These are phyloP conservation scores for Stegophylla sp. DNA, from an alignment of 2,888 invertebrate genomes.

Conservation along the genomic window DNA sequence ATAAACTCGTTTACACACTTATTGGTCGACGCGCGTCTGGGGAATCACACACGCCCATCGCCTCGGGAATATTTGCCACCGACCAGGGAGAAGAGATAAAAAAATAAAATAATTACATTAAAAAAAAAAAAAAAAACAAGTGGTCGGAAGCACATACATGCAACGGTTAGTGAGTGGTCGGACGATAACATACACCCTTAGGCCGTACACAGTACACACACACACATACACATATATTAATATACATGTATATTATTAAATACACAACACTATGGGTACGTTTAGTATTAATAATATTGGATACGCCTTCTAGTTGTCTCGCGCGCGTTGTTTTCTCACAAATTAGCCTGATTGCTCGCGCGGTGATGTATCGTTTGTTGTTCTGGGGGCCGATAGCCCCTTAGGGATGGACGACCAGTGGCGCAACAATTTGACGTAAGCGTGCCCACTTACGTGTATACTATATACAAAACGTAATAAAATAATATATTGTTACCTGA, in stretches of 20 bases:
- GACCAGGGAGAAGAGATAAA: background rate
- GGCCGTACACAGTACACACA: conserved; percentile 19
- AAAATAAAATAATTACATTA: background rate
- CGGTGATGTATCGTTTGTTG: conserved; percentile 46
- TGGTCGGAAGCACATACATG: conserved; percentile 37
- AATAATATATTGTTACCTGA: no score
- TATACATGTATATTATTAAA: background rate
- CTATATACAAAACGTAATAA: no score
- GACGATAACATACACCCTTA: conserved; percentile 14
- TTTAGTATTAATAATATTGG: no score
- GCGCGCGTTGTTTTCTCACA: conserved; percentile 36
- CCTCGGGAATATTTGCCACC: conserved; percentile 25
- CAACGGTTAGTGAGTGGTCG: background rate
- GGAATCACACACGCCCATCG: conserved; percentile 37
- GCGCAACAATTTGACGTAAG: background rate
- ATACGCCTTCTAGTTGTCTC: conserved; percentile 3
- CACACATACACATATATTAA: background rate
- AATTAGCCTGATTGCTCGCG: conserved; percentile 52
- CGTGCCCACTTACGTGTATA: no score
- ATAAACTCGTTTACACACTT: conserved; percentile 32
- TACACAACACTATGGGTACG: background rate
- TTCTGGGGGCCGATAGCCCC: conserved; percentile 14
- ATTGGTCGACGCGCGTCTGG: conserved; percentile 28
- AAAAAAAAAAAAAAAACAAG: conserved; percentile 13
- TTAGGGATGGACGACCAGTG: background rate